phyloP scores from a whole-genome alignment of 2,797 vertebrate genomes.

The Poecilia velifera region DNA sequence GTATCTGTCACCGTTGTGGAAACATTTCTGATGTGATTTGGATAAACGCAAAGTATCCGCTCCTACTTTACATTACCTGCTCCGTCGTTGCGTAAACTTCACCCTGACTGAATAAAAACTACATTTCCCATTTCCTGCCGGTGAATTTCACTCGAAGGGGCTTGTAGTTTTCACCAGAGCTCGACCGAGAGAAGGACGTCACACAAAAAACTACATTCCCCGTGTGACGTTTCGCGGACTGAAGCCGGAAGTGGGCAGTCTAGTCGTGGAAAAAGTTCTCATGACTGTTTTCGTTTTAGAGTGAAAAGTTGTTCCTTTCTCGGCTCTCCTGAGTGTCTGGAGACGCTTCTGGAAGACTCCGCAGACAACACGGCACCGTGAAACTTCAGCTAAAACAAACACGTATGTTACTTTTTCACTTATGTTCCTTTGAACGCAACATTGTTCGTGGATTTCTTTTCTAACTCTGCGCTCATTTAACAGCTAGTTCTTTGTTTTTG shows the following conservation, averaged over 20 bases:
- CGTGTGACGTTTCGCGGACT: not conserved
- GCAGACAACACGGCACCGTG: constrained; percentile 44
- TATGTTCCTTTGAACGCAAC: not conserved
- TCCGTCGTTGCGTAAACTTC: constrained; percentile 61
- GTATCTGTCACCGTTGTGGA: accelerated
- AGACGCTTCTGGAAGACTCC: constrained; percentile 41
- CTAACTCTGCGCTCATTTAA: not conserved
- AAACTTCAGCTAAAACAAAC: not conserved
- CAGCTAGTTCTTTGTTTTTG: constrained; percentile 11
- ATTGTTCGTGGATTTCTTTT: not conserved
- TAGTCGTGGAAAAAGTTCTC: constrained; percentile 73
- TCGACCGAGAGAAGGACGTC: accelerated
- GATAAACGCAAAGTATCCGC: constrained; percentile 17
- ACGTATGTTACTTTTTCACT: not conserved
- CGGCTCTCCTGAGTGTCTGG: constrained; percentile 8
- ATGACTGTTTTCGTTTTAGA: constrained; percentile 60
- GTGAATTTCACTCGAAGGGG: not conserved
- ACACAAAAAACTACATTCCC: constrained; percentile 55
- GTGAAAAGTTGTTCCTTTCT: constrained; percentile 49
- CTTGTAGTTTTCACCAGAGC: constrained; percentile 43
- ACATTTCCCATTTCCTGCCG: constrained; percentile 31
- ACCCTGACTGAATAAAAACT: constrained; percentile 38
- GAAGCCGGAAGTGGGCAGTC: constrained; percentile 60
- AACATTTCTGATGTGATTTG: constrained; percentile 3
- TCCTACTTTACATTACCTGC: constrained; percentile 20